These are phyloP conservation scores for Lordiphosa fenestrarum DNA, from an alignment of 2,888 invertebrate species.

Conservation along the genomic window DNA sequence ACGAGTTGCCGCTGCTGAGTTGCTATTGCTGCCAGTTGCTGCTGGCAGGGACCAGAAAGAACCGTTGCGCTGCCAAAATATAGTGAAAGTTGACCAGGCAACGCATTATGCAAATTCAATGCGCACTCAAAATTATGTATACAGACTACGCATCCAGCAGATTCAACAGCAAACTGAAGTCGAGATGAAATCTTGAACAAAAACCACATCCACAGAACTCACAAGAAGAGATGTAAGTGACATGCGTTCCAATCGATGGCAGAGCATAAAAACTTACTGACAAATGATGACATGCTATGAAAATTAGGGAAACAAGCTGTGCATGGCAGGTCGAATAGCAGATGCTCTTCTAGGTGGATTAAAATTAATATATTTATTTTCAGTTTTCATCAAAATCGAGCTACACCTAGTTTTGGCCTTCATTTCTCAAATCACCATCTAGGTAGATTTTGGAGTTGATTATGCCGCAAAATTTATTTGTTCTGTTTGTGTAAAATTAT, in stretches of 20 bases:
- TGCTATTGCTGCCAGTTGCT: slow-evolving; percentile 15
- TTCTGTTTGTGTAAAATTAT: no score
- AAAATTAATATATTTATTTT: no score
- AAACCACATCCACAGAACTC: slow-evolving; percentile 38
- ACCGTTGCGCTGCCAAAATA: slow-evolving; percentile 70
- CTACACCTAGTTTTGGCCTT: no score
- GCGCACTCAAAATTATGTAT: slow-evolving; percentile 10
- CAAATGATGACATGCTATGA: slow-evolving; percentile 50
- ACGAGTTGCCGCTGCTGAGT: slow-evolving; percentile 40
- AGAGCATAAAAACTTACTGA: slow-evolving; percentile 39
- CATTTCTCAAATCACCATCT: no score
- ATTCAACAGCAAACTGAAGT: slow-evolving; percentile 55
- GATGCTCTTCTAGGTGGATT: background rate
- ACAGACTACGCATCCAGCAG: slow-evolving; percentile 22
- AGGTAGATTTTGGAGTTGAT: no score
- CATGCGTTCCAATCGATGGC: slow-evolving; percentile 37
- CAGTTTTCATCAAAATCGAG: no score
- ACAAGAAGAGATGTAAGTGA: slow-evolving; percentile 5
- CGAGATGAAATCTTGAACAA: slow-evolving; percentile 43
- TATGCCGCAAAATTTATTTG: no score
- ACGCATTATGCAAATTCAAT: slow-evolving; percentile 62
- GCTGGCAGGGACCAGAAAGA: slow-evolving; percentile 48
- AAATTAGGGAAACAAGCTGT: slow-evolving; percentile 11
- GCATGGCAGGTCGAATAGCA: background rate
- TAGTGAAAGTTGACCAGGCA: slow-evolving; percentile 63